Evolutionary conservation across 2,797 vertebrate species (phyloP), one percentile per base, ranked within the genome.

Genomic region (Pristis pectinata): DNA sequence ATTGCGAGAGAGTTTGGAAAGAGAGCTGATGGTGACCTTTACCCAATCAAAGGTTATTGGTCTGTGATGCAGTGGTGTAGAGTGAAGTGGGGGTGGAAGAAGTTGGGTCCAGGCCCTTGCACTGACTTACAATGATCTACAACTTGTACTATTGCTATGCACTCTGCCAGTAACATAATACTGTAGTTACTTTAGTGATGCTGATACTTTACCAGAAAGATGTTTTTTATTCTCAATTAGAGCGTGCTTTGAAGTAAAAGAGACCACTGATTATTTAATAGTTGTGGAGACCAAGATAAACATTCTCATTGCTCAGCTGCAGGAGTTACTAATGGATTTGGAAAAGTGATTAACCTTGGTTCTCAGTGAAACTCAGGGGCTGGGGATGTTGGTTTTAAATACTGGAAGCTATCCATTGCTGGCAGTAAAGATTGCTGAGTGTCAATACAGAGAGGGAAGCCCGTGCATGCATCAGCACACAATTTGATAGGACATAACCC

Each of bases 301-400:
- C 83, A 8, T 34, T 59, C 13, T 15, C 37, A 44, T 93, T 70
- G 67, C 9, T 24, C 89, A 93, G 19, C 61, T 44, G 59, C 61
- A 70, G 64, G 30, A 64, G 93, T 93, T 93, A 44, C 89, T 67
- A 24, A 93, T 93, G 59, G 59, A 93, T 9, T 70, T 93, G 37
- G n/a, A 19, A 44, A 70, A 19, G 41, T 93, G 61, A 67, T 93
- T 93, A 70, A 74, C 92, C 70, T 74, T 41, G 1, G 44, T 72
- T 92, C 24, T 72, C 92, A 34, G 27, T 74, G 72, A 30, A 44
- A 93, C 41, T 93, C 70, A 49, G 67, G 41, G 92, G 11, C 44
- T 93, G 67, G 30, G 41, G 44, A 30, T 11, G 15, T 53, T 93
- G 13, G 67, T 44, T 74, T 74, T 72, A n/a, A 93, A 74, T 27